phyloP scores from a whole-genome alignment of 2,113 vertebrate genomes.

The Toxostoma redivivum region DNA sequence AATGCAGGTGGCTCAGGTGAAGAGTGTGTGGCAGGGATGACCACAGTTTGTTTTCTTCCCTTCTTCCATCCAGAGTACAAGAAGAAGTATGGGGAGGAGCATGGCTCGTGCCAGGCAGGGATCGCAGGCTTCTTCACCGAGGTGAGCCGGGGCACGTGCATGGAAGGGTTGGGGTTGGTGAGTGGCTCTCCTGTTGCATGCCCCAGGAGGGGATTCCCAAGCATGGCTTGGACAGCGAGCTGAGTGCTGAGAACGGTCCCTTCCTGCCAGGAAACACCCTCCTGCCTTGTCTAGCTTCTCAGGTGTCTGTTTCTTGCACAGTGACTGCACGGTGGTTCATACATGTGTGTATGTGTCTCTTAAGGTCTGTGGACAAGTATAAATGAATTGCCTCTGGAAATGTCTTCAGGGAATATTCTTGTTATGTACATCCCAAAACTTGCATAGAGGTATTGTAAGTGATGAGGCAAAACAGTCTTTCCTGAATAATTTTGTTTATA shows the following conservation, averaged over 20 bases:
- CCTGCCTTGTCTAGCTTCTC: not conserved
- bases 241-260: not conserved
- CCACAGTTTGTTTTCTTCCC: slow-evolving; percentile 49
- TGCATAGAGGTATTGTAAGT: not conserved
- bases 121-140: slow-evolving; percentile 92
- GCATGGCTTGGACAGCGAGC: not conserved
- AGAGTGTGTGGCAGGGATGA: slow-evolving; percentile 45
- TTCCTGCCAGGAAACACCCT: not conserved
- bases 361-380: not conserved
- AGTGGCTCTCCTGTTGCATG: not conserved
- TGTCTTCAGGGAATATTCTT: not conserved
- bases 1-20: not conserved
- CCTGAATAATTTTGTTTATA: not conserved
- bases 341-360: not conserved
- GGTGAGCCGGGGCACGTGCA: slow-evolving; percentile 73
- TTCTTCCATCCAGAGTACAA: slow-evolving; percentile 85
- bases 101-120: slow-evolving; percentile 97
- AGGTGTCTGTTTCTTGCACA: not conserved
- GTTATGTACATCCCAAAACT: not conserved
- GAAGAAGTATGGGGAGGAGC: slow-evolving; percentile 98
- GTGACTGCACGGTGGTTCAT: not conserved
- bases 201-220: not conserved
- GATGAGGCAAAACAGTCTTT: not conserved
- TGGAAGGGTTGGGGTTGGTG: not conserved
- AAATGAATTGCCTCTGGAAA: not conserved